These are phyloP conservation scores for Sanderia malayensis DNA, from an alignment of 30 jellyfish, hydroid and myxozoan genomes.

Conservation along the genomic window DNA sequence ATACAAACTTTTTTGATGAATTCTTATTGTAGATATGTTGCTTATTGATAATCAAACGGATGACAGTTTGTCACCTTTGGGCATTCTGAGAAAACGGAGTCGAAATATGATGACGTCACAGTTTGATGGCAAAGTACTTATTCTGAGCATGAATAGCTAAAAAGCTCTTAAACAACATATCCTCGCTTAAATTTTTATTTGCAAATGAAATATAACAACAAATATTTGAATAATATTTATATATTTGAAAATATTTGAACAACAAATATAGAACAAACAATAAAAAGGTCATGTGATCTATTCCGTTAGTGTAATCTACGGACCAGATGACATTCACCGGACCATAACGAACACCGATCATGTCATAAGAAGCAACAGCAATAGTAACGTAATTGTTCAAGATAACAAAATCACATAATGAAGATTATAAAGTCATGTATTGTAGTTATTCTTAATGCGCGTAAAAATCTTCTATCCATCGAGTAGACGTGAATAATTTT, in stretches of 20 bases:
- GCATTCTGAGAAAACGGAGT: neutral
- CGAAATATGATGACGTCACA: too few species aligned
- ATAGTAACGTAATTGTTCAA: neutral
- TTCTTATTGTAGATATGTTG: neutral
- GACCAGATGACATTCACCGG: slow-evolving; percentile 2
- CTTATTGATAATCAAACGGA: neutral
- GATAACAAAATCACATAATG: neutral
- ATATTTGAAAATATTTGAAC: too few species aligned
- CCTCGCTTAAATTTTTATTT: neutral
- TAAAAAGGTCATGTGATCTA: neutral
- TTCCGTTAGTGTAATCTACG: slow-evolving; percentile 2
- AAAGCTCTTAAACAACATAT: neutral
- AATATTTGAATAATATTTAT: too few species aligned
- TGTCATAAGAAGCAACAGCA: neutral
- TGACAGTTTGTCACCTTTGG: neutral
- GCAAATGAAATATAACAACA: neutral
- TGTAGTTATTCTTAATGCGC: neutral
- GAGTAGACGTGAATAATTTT: neutral
- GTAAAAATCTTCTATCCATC: neutral
- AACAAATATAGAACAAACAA: slow-evolving; percentile 1
- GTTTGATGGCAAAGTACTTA: too few species aligned
- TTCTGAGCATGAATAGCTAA: too few species aligned
- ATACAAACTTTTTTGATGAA: neutral
- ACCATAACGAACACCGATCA: neutral
- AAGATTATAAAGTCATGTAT: neutral